Evolutionary conservation across 2,797 vertebrate species (phyloP).

Genomic region (Vespertilio murinus): DNA sequence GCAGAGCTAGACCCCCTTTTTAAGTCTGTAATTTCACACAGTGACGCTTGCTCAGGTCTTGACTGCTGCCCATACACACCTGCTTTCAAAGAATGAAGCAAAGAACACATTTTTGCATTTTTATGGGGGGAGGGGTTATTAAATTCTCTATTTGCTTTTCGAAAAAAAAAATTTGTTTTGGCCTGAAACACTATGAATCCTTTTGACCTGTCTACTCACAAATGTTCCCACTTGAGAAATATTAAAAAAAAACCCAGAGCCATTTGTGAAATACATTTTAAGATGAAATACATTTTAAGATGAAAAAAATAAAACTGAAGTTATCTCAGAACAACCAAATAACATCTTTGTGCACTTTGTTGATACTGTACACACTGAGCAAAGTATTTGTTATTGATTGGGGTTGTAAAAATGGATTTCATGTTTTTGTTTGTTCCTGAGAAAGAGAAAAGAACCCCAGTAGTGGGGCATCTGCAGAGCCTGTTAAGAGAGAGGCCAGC

Average conservation of each 20-base stretch:
- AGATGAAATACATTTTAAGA: conserved; percentile 36
- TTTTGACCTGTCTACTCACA: neutral
- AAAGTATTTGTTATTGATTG: neutral
- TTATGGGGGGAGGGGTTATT: neutral
- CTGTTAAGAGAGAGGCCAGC: neutral
- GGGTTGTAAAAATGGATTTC: neutral
- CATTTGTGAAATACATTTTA: conserved; percentile 19
- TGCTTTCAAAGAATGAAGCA: conserved; percentile 8
- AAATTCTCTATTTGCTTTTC: neutral
- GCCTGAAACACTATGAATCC: neutral
- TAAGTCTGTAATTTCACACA: neutral
- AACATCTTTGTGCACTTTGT: neutral
- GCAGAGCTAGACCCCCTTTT: neutral
- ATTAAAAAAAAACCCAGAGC: neutral
- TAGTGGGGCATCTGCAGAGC: neutral
- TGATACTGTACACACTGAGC: neutral
- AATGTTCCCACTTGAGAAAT: neutral
- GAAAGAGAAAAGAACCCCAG: neutral
- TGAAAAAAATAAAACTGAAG: conserved; percentile 9
- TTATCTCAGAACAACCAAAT: neutral
- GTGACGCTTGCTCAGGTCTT: neutral
- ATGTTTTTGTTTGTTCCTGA: neutral
- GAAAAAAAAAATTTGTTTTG: neutral
- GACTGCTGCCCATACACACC: neutral
- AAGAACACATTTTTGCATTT: neutral